These are phyloP conservation scores for Brachymystax lenok DNA, from an alignment of 2,797 vertebrate species.

Conservation along the genomic window DNA sequence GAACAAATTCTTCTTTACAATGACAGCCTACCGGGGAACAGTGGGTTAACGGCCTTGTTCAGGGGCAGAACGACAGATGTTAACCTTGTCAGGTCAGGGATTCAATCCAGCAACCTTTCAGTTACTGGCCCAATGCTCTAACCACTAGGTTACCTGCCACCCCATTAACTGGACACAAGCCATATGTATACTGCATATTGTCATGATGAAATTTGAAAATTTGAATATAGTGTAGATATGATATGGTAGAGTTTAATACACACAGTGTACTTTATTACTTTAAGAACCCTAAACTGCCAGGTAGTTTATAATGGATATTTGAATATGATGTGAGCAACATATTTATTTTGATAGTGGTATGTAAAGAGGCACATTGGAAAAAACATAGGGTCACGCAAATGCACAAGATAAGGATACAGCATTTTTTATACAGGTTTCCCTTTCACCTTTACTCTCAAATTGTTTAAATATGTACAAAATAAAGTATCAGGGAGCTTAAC, in stretches of 20 bases:
- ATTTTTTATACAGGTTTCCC: constrained; percentile 19
- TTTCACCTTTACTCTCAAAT: no score
- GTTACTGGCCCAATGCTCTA: no score
- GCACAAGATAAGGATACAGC: neutral
- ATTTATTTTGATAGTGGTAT: neutral
- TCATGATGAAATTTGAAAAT: neutral
- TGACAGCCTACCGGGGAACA: no score
- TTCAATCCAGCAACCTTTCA: no score
- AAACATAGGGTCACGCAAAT: neutral
- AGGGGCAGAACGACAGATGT: no score
- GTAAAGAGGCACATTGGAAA: no score
- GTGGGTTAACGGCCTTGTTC: no score
- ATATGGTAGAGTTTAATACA: neutral
- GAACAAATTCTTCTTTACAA: no score
- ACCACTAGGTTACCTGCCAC: no score
- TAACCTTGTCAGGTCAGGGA: no score
- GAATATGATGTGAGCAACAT: neutral
- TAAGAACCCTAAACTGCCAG: constrained; percentile 16
- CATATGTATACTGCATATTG: neutral
- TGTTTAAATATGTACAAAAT: no score
- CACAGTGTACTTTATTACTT: neutral
- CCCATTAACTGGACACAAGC: neutral
- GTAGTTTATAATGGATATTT: constrained; percentile 14
- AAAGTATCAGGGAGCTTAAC: constrained; percentile 29
- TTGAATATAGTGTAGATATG: neutral